phyloP scores from a whole-genome alignment of 2,888 invertebrate species.

The Lucinisca nassula region DNA sequence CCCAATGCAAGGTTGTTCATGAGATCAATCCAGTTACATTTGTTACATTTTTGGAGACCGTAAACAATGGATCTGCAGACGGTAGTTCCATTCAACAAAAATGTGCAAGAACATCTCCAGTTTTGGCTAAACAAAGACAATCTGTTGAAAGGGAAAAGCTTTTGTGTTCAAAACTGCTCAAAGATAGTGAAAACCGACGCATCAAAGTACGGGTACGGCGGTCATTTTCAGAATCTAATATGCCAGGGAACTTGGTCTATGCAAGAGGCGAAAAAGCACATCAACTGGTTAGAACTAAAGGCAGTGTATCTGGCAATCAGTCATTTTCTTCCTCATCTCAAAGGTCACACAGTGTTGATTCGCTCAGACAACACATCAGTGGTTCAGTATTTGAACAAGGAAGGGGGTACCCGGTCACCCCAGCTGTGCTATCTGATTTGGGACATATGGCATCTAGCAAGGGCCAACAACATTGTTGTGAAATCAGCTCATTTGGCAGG shows the following conservation, averaged over 20 bases:
- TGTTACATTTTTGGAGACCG: slow-evolving; percentile 34
- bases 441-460: slow-evolving; percentile 19
- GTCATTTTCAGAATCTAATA: slow-evolving; percentile 15
- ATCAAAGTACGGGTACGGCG: slow-evolving; percentile 46
- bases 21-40: too few species aligned
- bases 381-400: slow-evolving; percentile 50
- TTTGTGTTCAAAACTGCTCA: background rate
- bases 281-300: slow-evolving; percentile 41
- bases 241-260: slow-evolving; percentile 31
- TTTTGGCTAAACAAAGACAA: slow-evolving; percentile 18
- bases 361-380: slow-evolving; percentile 60
- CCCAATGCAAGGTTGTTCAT: slow-evolving; percentile 39
- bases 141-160: slow-evolving; percentile 26
- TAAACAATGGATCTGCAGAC: background rate
- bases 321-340: slow-evolving; percentile 24
- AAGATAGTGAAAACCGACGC: slow-evolving; percentile 47
- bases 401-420: slow-evolving; percentile 55
- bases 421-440: slow-evolving; percentile 14
- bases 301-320: slow-evolving; percentile 21
- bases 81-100: slow-evolving; percentile 22
- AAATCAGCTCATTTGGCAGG: slow-evolving; percentile 40
- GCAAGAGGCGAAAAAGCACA: slow-evolving; percentile 21
- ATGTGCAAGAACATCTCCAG: slow-evolving; percentile 7
- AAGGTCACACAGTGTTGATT: slow-evolving; percentile 28
- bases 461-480: background rate